Evolutionary conservation across 2,113 vertebrate genomes (phyloP), one percentile per base, ranked within the genome.

Genomic region (Rattus norvegicus): DNA sequence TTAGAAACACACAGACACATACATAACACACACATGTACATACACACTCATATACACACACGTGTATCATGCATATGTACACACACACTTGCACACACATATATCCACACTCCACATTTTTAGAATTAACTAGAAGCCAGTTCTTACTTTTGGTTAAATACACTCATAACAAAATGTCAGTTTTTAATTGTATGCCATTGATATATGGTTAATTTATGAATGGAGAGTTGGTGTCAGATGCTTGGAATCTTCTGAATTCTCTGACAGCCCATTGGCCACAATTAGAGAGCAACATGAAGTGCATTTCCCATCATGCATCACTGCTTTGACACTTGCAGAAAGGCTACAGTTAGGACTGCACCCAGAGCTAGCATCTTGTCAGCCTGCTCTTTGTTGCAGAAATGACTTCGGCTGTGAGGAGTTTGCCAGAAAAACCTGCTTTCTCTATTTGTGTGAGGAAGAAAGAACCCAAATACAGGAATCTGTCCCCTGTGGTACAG

Each of bases 391-490:
- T 47, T 22, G 83, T 36, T 92, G 79, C 56, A 89, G 30, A 63
- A 88, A 91, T 14, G n/a, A 94, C 79, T 95, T 95, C 85, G 54
- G 63, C 79, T 81, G 75, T 85, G 80, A 93, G 65, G 88, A 69
- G 52, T 61, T 88, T 87, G 83, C 92, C 88, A 92, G 95, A 79
- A 88, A 77, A 96, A 77, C 92, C 95, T 97, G 92, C 94, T 97
- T 97, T 97, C 90, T 96, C 90, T 94, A 73, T 97, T 73, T 95
- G 85, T 0, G 2, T 65, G 52, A 89, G 79, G 61, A 92, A 93
- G 86, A 95, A 39, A 81, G 75, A 85, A 33, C 79, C 43, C 20
- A 52, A 89, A 90, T 8, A 33, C 54, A 93, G 52, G 91, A 61
- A 92, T 96, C 92, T 94, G 79, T 97, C 59, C 73, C 9, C 0